Conservation (phyloP, 2,113 vertebrate genomes). For the Conger conger region DNA sequence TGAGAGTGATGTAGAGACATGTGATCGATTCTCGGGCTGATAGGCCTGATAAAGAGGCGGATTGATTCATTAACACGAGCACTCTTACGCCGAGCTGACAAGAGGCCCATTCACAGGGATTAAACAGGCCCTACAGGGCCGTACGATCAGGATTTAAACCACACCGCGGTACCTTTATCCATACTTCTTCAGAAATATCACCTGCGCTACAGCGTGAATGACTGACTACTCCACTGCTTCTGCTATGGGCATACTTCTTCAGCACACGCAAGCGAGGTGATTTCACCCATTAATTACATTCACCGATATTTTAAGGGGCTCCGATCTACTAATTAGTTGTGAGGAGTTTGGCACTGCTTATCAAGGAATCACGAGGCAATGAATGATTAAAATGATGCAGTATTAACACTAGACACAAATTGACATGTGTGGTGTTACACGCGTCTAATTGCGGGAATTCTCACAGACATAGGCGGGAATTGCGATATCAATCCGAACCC, state of each 20-base stretch:
- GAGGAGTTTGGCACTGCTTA: not conserved
- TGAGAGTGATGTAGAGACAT: constrained; percentile 13
- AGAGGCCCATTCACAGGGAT: not conserved
- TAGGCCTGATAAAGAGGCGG: not conserved
- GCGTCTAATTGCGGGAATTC: not conserved
- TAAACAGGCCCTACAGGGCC: not conserved
- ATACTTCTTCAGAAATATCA: not conserved
- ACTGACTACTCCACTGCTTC: no score
- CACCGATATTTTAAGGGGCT: not conserved
- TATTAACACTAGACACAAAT: no score
- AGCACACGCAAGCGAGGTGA: not conserved
- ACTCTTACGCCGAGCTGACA: not conserved
- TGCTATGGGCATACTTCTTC: no score
- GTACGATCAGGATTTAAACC: not conserved
- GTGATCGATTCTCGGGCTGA: constrained; percentile 19
- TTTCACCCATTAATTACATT: not conserved
- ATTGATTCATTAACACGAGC: not conserved
- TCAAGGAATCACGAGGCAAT: no score
- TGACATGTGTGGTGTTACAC: no score
- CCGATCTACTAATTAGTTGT: no score
- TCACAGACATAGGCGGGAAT: not conserved
- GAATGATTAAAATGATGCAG: no score
- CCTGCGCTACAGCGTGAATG: no score
- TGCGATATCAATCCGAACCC: not conserved
- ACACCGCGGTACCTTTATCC: not conserved